phyloP scores from a whole-genome alignment of 2,113 vertebrate genomes.

The Planiliza haematocheilus region DNA sequence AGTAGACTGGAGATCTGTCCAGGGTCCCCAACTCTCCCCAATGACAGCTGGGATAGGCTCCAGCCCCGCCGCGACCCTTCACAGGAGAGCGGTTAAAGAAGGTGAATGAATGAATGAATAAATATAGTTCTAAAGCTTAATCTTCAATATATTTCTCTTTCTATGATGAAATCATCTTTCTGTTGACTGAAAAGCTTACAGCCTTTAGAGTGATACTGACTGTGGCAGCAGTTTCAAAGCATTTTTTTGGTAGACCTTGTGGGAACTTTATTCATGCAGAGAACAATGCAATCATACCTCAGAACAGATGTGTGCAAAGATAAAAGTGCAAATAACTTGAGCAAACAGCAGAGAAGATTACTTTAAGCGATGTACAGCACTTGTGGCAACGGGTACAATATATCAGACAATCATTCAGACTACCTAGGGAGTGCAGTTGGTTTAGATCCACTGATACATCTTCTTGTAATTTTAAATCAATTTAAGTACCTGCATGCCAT shows the following conservation, averaged over 20 bases:
- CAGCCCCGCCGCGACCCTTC: too few species aligned
- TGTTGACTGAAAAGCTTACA: conserved; percentile 9
- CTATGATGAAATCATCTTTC: conserved; percentile 15
- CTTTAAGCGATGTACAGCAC: neutral
- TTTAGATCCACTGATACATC: conserved; percentile 18
- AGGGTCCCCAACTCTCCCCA: too few species aligned
- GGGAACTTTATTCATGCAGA: neutral
- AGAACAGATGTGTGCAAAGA: conserved; percentile 38
- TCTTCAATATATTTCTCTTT: neutral
- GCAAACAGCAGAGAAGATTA: neutral
- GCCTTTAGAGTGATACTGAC: conserved; percentile 26
- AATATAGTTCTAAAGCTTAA: conserved; percentile 14
- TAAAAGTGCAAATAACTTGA: conserved; percentile 5
- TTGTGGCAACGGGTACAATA: neutral
- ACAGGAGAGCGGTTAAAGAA: too few species aligned
- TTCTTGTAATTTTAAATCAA: conserved; percentile 41
- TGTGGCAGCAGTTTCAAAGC: conserved; percentile 29
- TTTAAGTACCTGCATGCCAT: conserved; percentile 14
- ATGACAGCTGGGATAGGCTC: too few species aligned
- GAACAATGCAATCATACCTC: conserved; percentile 34
- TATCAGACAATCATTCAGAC: conserved; percentile 27
- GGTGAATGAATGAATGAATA: too few species aligned
- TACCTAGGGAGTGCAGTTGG: conserved; percentile 7
- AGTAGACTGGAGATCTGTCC: too few species aligned
- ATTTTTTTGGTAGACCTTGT: conserved; percentile 10